Evolutionary conservation across 1,140 invertebrate species (phyloP).

Genomic region (Adoxophyes honmai): DNA sequence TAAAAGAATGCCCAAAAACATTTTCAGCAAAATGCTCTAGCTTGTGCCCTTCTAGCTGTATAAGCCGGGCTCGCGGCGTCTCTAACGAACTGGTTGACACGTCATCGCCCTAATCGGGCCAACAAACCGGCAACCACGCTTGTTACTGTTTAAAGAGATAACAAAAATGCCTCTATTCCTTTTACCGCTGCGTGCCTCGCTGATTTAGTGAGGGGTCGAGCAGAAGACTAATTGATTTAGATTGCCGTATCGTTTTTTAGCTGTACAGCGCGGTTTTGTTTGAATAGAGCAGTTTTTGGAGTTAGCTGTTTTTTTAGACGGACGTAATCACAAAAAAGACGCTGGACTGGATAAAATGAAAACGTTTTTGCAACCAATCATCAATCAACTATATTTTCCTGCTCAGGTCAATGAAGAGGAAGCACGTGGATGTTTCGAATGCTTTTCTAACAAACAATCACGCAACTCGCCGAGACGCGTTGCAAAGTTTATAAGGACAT

Average conservation of each 20-base stretch:
- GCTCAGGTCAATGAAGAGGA: too few relatives aligned
- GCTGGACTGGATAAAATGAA: too few relatives aligned
- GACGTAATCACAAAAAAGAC: too few relatives aligned
- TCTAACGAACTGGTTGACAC: constrained; percentile 20
- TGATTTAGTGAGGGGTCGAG: constrained; percentile 1
- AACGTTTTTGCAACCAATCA: too few relatives aligned
- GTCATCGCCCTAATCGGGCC: constrained; percentile 10
- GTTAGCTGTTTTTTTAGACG: background rate
- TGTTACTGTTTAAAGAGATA: constrained; percentile 19
- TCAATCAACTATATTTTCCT: too few relatives aligned
- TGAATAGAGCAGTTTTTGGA: too few relatives aligned
- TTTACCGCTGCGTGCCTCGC: background rate
- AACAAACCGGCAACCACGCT: constrained; percentile 21
- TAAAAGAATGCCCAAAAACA: too few relatives aligned
- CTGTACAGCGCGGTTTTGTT: background rate
- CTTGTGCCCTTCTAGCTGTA: background rate
- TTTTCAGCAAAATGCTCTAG: background rate
- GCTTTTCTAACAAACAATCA: too few relatives aligned
- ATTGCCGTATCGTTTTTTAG: background rate
- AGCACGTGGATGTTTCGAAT: too few relatives aligned
- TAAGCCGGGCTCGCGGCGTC: background rate
- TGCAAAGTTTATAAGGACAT: too few relatives aligned
- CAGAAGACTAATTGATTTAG: constrained; percentile 7
- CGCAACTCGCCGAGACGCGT: too few relatives aligned
- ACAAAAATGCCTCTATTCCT: constrained; percentile 9